Conservation (phyloP, 1,140 invertebrate species). For the Danaus plexippus region DNA sequence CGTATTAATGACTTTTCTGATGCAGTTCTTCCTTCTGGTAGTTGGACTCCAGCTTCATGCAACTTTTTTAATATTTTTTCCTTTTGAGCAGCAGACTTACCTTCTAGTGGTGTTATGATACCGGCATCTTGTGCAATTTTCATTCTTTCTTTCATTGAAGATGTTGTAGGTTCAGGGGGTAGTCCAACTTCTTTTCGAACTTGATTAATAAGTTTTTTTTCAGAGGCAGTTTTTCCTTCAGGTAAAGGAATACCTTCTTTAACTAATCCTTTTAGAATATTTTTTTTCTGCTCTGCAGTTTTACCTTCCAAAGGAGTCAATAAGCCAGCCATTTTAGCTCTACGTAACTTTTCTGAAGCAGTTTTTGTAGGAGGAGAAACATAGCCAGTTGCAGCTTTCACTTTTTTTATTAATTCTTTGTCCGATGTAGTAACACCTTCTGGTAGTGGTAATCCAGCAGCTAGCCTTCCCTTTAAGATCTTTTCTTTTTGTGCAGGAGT, state of each 20-base stretch:
- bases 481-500: slow-evolving; percentile 20
- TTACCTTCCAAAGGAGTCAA: slow-evolving; percentile 25
- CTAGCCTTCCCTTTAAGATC: slow-evolving; percentile 16
- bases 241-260: background rate
- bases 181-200: slow-evolving; percentile 21
- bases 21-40: slow-evolving; percentile 19
- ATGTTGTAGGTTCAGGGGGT: slow-evolving; percentile 20
- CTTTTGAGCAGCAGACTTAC: slow-evolving; percentile 20
- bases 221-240: slow-evolving; percentile 10
- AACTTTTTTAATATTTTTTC: slow-evolving; percentile 19
- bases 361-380: background rate
- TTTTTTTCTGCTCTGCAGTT: slow-evolving; percentile 4
- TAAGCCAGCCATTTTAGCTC: slow-evolving; percentile 6
- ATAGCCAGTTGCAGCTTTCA: slow-evolving; percentile 1
- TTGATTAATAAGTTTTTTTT: slow-evolving; percentile 24
- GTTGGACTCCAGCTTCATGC: slow-evolving; percentile 11
- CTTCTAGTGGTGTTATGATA: slow-evolving; percentile 22
- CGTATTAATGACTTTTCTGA: slow-evolving; percentile 26
- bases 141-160: slow-evolving; percentile 17
- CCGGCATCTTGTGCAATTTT: slow-evolving; percentile 18
- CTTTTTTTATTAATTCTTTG: slow-evolving; percentile 12
- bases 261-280: too few relatives aligned
- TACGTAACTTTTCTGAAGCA: slow-evolving; percentile 16
- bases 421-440: slow-evolving; percentile 15
- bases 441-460: slow-evolving; percentile 8